phyloP scores from a whole-genome alignment of 2,888 invertebrate genomes.

The Argyresthia albistria region DNA sequence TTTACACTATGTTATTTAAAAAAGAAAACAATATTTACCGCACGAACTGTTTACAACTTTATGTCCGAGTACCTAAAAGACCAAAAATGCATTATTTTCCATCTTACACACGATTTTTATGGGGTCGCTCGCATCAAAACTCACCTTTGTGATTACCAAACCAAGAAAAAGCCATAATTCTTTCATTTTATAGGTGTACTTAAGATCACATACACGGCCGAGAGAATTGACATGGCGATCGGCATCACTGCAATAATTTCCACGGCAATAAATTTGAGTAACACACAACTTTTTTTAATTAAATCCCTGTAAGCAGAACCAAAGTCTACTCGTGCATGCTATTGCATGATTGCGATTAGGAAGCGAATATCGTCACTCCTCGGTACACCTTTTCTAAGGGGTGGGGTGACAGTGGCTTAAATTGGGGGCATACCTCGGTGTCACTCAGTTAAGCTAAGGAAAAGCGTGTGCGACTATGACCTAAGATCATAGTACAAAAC shows the following conservation, averaged over 20 bases:
- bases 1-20: not conserved
- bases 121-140: slow-evolving; percentile 10
- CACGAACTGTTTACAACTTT: slow-evolving; percentile 31
- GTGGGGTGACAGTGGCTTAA: no score
- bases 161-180: slow-evolving; percentile 25
- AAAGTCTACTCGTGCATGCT: not conserved
- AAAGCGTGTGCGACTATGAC: no score
- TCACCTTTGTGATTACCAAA: slow-evolving; percentile 33
- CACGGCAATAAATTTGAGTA: slow-evolving; percentile 28
- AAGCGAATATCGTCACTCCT: no score
- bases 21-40: slow-evolving; percentile 25
- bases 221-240: slow-evolving; percentile 28
- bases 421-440: no score
- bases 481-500: no score
- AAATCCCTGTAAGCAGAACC: slow-evolving; percentile 20
- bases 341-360: no score
- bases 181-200: slow-evolving; percentile 45
- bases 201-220: slow-evolving; percentile 10
- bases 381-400: no score
- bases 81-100: slow-evolving; percentile 5
- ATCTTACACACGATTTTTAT: not conserved
- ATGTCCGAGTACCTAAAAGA: slow-evolving; percentile 25
- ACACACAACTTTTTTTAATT: slow-evolving; percentile 30
- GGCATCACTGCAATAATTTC: slow-evolving; percentile 24
- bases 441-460: no score